Evolutionary conservation across 2,113 vertebrate genomes (phyloP).

Genomic region (Chinchilla lanigera): DNA sequence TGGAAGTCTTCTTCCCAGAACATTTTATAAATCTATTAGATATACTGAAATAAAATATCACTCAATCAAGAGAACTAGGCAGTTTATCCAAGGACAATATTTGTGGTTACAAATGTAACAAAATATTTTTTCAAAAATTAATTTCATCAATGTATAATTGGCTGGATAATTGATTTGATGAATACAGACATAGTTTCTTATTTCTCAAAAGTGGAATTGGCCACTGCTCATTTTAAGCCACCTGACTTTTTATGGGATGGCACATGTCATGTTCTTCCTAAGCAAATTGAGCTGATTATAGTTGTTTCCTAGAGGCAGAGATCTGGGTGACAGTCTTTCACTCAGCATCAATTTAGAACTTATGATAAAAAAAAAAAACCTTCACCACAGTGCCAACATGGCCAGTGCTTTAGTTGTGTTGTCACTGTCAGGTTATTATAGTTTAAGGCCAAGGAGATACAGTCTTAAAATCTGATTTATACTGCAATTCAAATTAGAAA

Average conservation of each 20-base stretch:
- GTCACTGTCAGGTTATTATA: background rate
- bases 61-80: constrained; percentile 62
- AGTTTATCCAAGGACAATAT: constrained; percentile 78
- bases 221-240: background rate
- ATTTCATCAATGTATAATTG: constrained; percentile 73
- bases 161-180: constrained; percentile 26
- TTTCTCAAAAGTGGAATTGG: constrained; percentile 59
- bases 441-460: background rate
- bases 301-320: constrained; percentile 15
- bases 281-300: constrained; percentile 28
- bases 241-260: constrained; percentile 24
- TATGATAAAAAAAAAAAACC: background rate
- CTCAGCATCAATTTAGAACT: constrained; percentile 57
- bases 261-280: constrained; percentile 4
- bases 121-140: constrained; percentile 69
- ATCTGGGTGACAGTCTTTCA: constrained; percentile 3
- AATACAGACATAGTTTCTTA: constrained; percentile 58
- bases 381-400: background rate
- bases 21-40: constrained; percentile 73
- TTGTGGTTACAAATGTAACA: constrained; percentile 68
- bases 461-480: background rate
- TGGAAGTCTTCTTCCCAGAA: constrained; percentile 45
- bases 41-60: constrained; percentile 69
- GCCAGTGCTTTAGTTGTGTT: background rate
- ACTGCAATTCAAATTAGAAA: background rate